Evolutionary conservation across 2,113 vertebrate species (phyloP).

Genomic region (human): GRCh38 chr11:44267001-44267500

Average conservation of each 20-base stretch:
- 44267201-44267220: accelerated
- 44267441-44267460: accelerated
- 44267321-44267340: not conserved
- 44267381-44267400: accelerated
- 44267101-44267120: not conserved
- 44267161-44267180: not conserved
- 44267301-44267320: accelerated
- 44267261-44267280: not conserved
- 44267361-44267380: accelerated
- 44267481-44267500: slow-evolving; percentile 89
- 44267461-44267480: not conserved
- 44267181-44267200: not conserved
- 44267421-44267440: accelerated
- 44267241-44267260: not conserved
- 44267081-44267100: not conserved
- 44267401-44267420: not conserved
- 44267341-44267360: not conserved
- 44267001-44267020: not conserved
- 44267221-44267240: not conserved
- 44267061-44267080: not conserved
- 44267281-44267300: not conserved
- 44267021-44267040: not conserved
- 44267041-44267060: not conserved
- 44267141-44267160: not conserved
- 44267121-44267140: not conserved